Evolutionary conservation across 2,888 invertebrate species (phyloP), one percentile per base, ranked within the genome.

Genomic region (Cerceris ruficornis): DNA sequence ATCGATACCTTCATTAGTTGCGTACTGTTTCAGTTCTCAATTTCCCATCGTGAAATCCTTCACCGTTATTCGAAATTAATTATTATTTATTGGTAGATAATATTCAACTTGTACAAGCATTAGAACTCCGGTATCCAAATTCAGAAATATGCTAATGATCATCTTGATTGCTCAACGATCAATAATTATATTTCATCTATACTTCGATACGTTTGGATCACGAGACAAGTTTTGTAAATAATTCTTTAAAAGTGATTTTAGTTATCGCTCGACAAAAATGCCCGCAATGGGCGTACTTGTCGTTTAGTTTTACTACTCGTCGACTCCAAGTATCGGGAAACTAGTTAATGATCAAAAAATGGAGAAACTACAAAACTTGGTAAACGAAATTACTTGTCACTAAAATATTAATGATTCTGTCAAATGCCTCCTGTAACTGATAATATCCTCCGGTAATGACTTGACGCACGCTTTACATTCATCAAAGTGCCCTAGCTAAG

Each of bases 341-440:
- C 72, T 68, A 61, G 58, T 54, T 59, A 79, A 76, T 57, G 61
- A 64, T 72, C 67, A 62, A 69, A 65, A 73, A 66, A 66, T 28
- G 54, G 15, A 43, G 17, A 11, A 46, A 11, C 5, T 17, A 50
- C 59, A 46, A 39, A 79, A 79, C 73, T 79, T 77, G 54, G 69
- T 46, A 65, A 78, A 57, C 73, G 66, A 66, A 77, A 73, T 77
- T 60, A 69, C 73, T 73, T 73, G 61, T 59, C 15, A 60, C 65
- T 73, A 77, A 79, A 77, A 77, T 61, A 77, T 77, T 79, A 79
- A 79, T 73, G 78, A 77, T 68, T 69, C 52, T 61, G 73, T 69
- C 65, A 79, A 73, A 50, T 66, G 69, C 57, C 69, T 68, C 65
- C 59, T 72, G 68, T 68, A 69, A 61, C 66, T 66, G 65, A 60